Percentiles rank a stretch among this genome's conserved stretches.
These are phyloP conservation scores for Syngnathus typhle DNA, from an alignment of 2,113 vertebrate species.

Conservation along the genomic window DNA sequence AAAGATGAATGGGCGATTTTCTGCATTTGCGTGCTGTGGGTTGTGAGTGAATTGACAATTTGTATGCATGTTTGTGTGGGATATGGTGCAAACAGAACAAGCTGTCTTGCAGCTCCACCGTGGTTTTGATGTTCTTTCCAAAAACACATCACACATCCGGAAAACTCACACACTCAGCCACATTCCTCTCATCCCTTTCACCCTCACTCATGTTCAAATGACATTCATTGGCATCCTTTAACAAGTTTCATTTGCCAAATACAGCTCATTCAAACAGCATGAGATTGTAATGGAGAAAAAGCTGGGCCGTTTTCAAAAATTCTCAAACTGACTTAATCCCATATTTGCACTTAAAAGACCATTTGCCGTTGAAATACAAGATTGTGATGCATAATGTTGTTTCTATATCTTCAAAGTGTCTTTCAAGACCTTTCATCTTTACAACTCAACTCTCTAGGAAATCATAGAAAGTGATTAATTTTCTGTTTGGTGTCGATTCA, in stretches of 20 bases:
- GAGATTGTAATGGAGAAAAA: constrained; percentile 42
- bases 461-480: constrained; percentile 3
- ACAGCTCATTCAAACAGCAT: constrained; percentile 59
- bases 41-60: constrained; percentile 31
- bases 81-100: constrained; percentile 63
- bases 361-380: constrained; percentile 54
- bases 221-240: constrained; percentile 56
- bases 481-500: not conserved
- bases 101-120: constrained; percentile 53
- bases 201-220: constrained; percentile 50
- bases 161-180: constrained; percentile 40
- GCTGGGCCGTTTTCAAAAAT: constrained; percentile 48
- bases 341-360: constrained; percentile 65
- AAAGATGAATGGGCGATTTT: constrained; percentile 60
- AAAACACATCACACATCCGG: constrained; percentile 35
- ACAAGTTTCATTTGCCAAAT: constrained; percentile 58
- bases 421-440: constrained; percentile 52
- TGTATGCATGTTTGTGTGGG: constrained; percentile 41
- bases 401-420: constrained; percentile 59
- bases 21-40: constrained; percentile 27
- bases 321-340: constrained; percentile 48
- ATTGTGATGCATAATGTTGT: constrained; percentile 38
- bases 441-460: constrained; percentile 40
- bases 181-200: constrained; percentile 31
- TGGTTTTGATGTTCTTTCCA: constrained; percentile 65